phyloP scores from a whole-genome alignment of 2,113 vertebrate genomes.

The Balaeniceps rex region DNA sequence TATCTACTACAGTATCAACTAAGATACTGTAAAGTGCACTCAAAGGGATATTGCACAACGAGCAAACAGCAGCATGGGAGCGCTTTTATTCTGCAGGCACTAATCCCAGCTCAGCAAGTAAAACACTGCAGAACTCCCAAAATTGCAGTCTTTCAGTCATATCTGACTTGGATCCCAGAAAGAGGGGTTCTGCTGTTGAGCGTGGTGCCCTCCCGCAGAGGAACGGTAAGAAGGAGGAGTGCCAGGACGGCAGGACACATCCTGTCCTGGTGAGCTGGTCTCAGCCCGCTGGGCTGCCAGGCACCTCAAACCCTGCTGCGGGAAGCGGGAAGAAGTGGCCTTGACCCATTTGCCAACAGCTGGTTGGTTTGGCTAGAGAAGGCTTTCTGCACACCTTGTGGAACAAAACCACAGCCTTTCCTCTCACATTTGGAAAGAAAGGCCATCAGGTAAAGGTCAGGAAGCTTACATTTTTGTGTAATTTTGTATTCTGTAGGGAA shows the following conservation, averaged over 20 bases:
- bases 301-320: not conserved
- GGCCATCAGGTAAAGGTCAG: not conserved
- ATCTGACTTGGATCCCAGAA: not conserved
- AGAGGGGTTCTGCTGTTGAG: not conserved
- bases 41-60: not conserved
- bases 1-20: not conserved
- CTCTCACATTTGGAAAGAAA: not conserved
- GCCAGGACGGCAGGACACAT: fast-evolving
- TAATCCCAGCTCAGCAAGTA: not conserved
- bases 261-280: not conserved
- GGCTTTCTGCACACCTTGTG: not conserved
- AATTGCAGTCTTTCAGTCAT: not conserved
- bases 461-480: not conserved
- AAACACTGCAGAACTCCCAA: not conserved
- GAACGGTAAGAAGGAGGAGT: not conserved
- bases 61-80: not conserved
- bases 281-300: not conserved
- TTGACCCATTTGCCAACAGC: not conserved
- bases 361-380: not conserved
- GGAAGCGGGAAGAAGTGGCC: not conserved
- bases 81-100: not conserved
- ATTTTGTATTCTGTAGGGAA: not conserved
- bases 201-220: fast-evolving
- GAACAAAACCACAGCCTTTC: not conserved
- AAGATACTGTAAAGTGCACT: not conserved